These are phyloP conservation scores for Tinamus major DNA, from an alignment of 2,797 vertebrate species.

Conservation along the genomic window DNA sequence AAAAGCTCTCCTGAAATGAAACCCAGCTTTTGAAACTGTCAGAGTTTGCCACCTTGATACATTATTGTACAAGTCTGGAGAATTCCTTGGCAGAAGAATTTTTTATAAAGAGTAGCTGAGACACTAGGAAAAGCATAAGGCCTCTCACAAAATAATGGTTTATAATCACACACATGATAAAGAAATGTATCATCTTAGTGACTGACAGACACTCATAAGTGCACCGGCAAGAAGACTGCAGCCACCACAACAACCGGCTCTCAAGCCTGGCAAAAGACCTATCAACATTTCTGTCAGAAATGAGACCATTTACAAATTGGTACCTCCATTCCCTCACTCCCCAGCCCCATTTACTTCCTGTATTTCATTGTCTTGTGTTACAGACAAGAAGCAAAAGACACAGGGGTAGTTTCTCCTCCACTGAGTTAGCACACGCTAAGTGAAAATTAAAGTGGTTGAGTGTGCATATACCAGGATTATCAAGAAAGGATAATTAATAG, in stretches of 20 bases:
- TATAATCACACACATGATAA: slow-evolving; percentile 71
- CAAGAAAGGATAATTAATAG: background rate
- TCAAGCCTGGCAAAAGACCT: slow-evolving; percentile 65
- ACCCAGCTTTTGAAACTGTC: slow-evolving; percentile 77
- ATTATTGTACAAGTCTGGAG: slow-evolving; percentile 71
- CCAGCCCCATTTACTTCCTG: slow-evolving; percentile 36
- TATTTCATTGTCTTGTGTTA: slow-evolving; percentile 9
- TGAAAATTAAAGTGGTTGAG: background rate
- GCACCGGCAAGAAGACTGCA: slow-evolving; percentile 61
- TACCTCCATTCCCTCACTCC: slow-evolving; percentile 30
- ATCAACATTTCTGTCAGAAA: slow-evolving; percentile 72
- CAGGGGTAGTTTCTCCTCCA: background rate
- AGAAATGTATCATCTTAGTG: slow-evolving; percentile 66
- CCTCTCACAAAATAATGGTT: slow-evolving; percentile 75
- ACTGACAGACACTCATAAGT: slow-evolving; percentile 65
- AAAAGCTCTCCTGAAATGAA: slow-evolving; percentile 77
- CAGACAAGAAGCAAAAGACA: background rate
- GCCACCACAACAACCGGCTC: slow-evolving; percentile 52
- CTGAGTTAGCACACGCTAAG: background rate
- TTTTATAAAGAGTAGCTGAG: slow-evolving; percentile 66
- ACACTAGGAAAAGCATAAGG: slow-evolving; percentile 64
- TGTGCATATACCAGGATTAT: background rate
- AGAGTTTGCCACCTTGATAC: slow-evolving; percentile 74
- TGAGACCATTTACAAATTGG: slow-evolving; percentile 67
- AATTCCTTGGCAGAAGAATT: slow-evolving; percentile 75